A percentile compares a stretch with the other conserved stretches of the same genome.
These are phyloP conservation scores for Pharmacophagus antenor DNA, from an alignment of 2,888 invertebrate genomes.

Conservation along the genomic window DNA sequence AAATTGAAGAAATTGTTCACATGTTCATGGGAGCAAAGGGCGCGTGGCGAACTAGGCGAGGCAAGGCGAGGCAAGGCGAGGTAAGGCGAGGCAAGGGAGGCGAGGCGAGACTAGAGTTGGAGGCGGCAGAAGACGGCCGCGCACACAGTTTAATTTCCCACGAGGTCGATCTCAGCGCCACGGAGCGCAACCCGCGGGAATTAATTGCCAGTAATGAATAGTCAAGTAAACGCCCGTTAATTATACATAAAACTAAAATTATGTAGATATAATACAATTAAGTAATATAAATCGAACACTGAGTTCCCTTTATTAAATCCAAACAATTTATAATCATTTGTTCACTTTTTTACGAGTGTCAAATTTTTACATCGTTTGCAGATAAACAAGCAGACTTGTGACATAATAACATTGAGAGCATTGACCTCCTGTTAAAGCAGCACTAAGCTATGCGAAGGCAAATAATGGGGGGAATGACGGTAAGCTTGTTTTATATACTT, in stretches of 20 bases:
- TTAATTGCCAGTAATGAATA: constrained; percentile 81
- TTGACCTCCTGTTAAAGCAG: constrained; percentile 48
- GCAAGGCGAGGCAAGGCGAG: constrained; percentile 39
- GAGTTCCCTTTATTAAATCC: constrained; percentile 17
- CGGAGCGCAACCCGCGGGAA: constrained; percentile 78
- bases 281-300: constrained; percentile 27
- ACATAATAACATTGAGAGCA: constrained; percentile 36
- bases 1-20: constrained; percentile 76
- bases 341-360: background rate
- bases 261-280: constrained; percentile 35
- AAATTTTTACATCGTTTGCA: constrained; percentile 69
- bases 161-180: constrained; percentile 80
- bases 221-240: constrained; percentile 78
- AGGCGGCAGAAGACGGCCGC: constrained; percentile 73
- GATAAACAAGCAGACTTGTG: constrained; percentile 35
- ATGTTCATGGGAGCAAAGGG: constrained; percentile 51
- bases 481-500: no score
- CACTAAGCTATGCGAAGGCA: constrained; percentile 39
- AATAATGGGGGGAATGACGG: constrained; percentile 34
- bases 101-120: constrained; percentile 46
- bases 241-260: constrained; percentile 59
- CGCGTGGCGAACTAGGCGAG: background rate
- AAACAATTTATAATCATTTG: background rate
- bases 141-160: constrained; percentile 80
- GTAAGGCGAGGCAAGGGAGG: constrained; percentile 42